Evolutionary conservation across 2,797 vertebrate genomes (phyloP).

Genomic region (Lepilemur septentrionalis): DNA sequence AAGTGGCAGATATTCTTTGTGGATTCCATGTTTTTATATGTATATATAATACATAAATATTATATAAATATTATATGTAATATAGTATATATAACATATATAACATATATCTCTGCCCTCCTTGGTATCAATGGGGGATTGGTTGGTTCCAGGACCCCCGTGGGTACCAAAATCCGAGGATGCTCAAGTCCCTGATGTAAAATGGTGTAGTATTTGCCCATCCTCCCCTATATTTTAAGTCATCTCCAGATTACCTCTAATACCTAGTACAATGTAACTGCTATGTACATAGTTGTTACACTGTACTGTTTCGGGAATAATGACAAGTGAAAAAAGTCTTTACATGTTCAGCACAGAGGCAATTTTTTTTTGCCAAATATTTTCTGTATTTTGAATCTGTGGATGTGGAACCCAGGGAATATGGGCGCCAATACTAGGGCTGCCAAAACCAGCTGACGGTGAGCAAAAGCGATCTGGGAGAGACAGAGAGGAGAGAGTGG

Average conservation of each 20-base stretch:
- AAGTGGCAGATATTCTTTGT: neutral
- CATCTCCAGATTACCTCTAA: neutral
- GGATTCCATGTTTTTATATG: neutral
- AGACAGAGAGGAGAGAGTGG: neutral
- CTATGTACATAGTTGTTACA: neutral
- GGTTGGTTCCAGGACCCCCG: neutral
- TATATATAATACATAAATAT: no score
- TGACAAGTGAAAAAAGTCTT: neutral
- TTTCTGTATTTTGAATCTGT: neutral
- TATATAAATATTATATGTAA: no score
- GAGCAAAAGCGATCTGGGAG: neutral
- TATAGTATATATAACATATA: no score
- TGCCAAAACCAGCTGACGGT: neutral
- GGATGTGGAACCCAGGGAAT: neutral
- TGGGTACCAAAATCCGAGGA: neutral
- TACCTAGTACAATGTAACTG: neutral
- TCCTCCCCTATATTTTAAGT: neutral
- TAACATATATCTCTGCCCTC: neutral
- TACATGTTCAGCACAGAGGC: neutral
- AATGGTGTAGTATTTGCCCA: neutral
- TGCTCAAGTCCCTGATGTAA: neutral
- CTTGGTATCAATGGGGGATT: neutral
- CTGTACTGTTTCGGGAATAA: neutral
- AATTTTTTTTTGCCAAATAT: neutral
- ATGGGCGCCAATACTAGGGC: neutral